These are phyloP conservation scores for Linyphia triangularis DNA, from an alignment of 2,888 invertebrate genomes.

Conservation along the genomic window DNA sequence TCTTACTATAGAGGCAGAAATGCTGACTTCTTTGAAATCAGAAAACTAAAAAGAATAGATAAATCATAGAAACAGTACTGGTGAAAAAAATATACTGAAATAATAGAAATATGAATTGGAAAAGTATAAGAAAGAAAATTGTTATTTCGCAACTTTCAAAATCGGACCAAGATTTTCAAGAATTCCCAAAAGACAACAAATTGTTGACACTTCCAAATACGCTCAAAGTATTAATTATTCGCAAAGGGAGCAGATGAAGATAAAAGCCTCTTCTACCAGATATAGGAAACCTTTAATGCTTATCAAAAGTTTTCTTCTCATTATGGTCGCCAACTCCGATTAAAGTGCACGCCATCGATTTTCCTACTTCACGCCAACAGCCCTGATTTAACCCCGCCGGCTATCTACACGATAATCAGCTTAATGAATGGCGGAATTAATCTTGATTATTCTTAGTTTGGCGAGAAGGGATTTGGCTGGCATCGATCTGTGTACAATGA, in stretches of 20 bases:
- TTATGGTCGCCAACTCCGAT: slow-evolving; percentile 40
- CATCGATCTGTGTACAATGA: neutral
- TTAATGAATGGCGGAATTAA: slow-evolving; percentile 47
- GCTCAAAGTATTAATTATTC: neutral
- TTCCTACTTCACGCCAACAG: neutral
- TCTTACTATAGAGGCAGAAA: no score
- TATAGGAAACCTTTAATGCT: slow-evolving; percentile 52
- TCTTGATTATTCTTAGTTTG: slow-evolving; percentile 53
- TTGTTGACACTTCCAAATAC: neutral
- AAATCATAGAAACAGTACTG: no score
- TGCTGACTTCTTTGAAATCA: no score
- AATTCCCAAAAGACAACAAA: no score
- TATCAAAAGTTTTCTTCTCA: slow-evolving; percentile 34
- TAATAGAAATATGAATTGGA: no score
- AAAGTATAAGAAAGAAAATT: no score
- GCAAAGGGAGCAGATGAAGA: neutral
- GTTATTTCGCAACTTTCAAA: no score
- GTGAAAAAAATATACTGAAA: no score
- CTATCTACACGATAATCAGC: slow-evolving; percentile 35
- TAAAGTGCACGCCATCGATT: slow-evolving; percentile 29
- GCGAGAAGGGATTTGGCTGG: neutral
- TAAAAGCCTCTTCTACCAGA: slow-evolving; percentile 5
- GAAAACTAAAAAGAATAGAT: no score
- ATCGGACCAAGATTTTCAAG: no score
- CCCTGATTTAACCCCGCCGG: neutral